Percentiles rank a stretch among this genome's conserved stretches.
These are phyloP conservation scores for Megaceryle alcyon DNA, from an alignment of 2,797 vertebrate genomes.

Conservation along the genomic window DNA sequence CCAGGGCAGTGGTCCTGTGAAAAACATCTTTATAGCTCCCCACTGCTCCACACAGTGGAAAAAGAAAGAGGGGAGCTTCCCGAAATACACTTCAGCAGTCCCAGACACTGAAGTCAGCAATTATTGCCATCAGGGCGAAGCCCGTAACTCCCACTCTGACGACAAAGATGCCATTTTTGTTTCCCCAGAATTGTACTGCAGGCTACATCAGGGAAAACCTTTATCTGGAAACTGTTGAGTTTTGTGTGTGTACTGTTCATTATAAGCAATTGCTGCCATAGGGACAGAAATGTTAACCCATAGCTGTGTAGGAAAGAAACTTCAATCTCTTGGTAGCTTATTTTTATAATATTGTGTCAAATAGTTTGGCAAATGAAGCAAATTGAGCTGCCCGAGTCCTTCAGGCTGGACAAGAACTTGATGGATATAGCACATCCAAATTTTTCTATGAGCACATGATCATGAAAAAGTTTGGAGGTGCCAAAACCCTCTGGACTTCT, in stretches of 20 bases:
- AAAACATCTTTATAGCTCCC: conserved; percentile 40
- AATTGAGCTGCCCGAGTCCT: conserved; percentile 21
- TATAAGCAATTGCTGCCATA: conserved; percentile 19
- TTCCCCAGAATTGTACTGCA: background rate
- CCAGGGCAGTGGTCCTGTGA: conserved; percentile 22
- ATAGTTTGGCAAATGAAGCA: conserved; percentile 36
- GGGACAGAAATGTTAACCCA: conserved; percentile 9
- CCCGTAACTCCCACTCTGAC: background rate
- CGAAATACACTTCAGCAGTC: conserved; percentile 33
- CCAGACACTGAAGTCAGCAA: conserved; percentile 29
- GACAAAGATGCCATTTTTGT: conserved; percentile 51
- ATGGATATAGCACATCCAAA: background rate
- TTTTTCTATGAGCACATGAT: background rate
- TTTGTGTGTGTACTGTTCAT: background rate
- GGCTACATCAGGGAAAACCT: background rate
- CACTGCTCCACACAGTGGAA: background rate
- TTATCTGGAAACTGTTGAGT: conserved; percentile 28
- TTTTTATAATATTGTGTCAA: conserved; percentile 10
- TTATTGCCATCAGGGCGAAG: conserved; percentile 18
- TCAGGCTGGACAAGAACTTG: background rate
- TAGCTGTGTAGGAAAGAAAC: conserved; percentile 43
- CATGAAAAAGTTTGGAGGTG: conserved; percentile 3
- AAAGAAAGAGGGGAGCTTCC: conserved; percentile 5
- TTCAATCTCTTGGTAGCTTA: conserved; percentile 35
- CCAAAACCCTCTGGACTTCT: background rate